Base-by-base conservation (phyloP, 1,140 invertebrate species). In the Popillia japonica region DNA sequence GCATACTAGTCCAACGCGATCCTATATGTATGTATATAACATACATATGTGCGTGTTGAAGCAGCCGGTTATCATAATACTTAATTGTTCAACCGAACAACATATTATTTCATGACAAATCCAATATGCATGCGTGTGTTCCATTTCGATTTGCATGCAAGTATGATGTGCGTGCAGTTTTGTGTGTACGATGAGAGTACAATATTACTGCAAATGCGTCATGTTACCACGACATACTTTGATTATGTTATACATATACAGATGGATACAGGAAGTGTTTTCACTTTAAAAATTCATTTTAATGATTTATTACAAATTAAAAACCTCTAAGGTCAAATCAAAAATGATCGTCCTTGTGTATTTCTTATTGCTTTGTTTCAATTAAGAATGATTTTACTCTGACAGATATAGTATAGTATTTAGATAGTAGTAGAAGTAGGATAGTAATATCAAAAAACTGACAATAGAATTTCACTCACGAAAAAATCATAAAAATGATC, bases 41-140 rank as follows among this genome's bases (percentile, higher is more conserved):
- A 68, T 23, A 42, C 68, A 40, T 41, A 10, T 23, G 3, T 10
- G 20, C 17, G 61, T 23, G 27, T 20, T 11, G 17, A 42, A 17
- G 40, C 41, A 41, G 22, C 17, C 77, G n/a, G 23, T 64, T 41
- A 23, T 17, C 9, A 41, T 27, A 72, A 68, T 68, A 68, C 27
- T 68, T 68, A 22, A 10, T 22, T 78, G 77, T 17, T 27, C 59
- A 23, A 42, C 64, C 27, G 72, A 44, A 72, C 73, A 73, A 78
- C 73, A 78, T 72, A 78, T 78, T 73, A 78, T 78, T 78, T 64
- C 77, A 78, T 40, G 77, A 64, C 22, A 68, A 68, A 68, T 68
- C 61, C 61, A 68, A 68, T 68, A 68, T 78, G 68, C 17, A 72
- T 78, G 55, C 42, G 75, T 77, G 75, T 61, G 75, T 77, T 77